Conservation (phyloP, 2,797 vertebrate genomes). For the Periparus ater region DNA sequence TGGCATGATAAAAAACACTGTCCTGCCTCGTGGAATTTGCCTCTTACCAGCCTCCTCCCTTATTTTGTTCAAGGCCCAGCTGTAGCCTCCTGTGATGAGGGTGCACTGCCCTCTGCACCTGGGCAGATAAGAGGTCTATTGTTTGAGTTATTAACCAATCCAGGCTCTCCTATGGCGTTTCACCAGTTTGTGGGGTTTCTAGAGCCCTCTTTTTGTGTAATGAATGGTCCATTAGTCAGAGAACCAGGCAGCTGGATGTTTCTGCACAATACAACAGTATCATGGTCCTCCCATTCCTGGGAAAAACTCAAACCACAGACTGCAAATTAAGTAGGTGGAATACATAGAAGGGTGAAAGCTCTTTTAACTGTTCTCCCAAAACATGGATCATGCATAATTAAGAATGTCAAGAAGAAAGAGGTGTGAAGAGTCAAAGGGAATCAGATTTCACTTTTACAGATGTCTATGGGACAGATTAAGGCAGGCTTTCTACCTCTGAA, state of each 20-base stretch:
- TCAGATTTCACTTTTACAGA: not conserved
- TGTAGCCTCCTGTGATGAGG: not conserved
- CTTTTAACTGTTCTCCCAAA: not conserved
- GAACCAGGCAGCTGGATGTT: not conserved
- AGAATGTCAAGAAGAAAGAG: not conserved
- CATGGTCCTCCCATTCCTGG: not conserved
- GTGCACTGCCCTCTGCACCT: not conserved
- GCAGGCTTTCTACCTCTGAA: not conserved
- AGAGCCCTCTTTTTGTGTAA: not conserved
- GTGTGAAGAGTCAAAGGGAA: not conserved
- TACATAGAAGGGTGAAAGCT: not conserved
- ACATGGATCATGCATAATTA: not conserved
- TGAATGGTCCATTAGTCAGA: not conserved
- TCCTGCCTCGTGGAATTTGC: not conserved
- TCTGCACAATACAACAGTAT: not conserved
- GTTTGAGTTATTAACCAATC: not conserved
- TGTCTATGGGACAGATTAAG: not conserved
- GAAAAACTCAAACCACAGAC: not conserved
- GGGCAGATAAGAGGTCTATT: rapidly evolving
- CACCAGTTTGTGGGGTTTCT: not conserved
- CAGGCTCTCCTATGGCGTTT: not conserved
- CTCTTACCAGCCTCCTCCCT: not conserved
- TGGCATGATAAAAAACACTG: not conserved
- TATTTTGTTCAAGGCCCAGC: too few species aligned
- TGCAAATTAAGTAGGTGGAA: not conserved